phyloP scores from a whole-genome alignment of 2,888 invertebrate genomes.

The Myopa testacea region DNA sequence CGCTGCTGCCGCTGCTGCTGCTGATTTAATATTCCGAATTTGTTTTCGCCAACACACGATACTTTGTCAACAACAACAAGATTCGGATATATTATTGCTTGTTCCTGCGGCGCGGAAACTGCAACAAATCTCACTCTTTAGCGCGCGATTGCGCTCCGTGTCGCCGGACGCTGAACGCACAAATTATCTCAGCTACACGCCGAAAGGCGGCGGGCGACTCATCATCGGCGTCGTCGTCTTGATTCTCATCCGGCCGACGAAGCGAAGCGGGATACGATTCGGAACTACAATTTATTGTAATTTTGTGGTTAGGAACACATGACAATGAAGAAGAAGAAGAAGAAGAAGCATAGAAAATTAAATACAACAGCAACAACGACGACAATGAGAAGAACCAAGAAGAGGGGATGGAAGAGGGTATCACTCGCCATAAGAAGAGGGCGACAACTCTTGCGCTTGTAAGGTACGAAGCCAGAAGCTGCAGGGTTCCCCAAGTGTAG shows the following conservation, averaged over 20 bases:
- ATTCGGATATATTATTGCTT: constrained; percentile 52
- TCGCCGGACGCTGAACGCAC: constrained; percentile 9
- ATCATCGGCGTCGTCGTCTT: background rate
- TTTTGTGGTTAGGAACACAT: constrained; percentile 47
- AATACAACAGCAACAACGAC: no score
- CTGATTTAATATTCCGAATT: constrained; percentile 41
- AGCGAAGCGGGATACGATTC: background rate
- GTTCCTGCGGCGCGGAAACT: constrained; percentile 49
- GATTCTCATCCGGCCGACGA: background rate
- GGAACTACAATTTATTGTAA: constrained; percentile 33
- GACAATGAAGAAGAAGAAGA: constrained; percentile 17
- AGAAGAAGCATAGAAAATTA: background rate
- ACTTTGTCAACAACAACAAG: constrained; percentile 45
- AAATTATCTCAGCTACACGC: constrained; percentile 36
- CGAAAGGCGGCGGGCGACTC: background rate
- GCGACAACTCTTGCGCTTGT: no score
- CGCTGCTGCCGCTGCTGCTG: constrained; percentile 11
- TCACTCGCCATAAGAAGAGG: background rate
- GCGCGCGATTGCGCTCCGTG: background rate
- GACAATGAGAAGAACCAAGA: background rate
- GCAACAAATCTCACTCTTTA: constrained; percentile 24
- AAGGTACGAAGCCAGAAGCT: constrained; percentile 32
- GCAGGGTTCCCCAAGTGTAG: constrained; percentile 41
- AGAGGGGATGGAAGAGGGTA: background rate
- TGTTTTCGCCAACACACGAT: constrained; percentile 49